A percentile compares a stretch with the other conserved stretches of the same genome.
Evolutionary conservation across 2,113 vertebrate genomes (phyloP).

Genomic region (Neogobius melanostomus): DNA sequence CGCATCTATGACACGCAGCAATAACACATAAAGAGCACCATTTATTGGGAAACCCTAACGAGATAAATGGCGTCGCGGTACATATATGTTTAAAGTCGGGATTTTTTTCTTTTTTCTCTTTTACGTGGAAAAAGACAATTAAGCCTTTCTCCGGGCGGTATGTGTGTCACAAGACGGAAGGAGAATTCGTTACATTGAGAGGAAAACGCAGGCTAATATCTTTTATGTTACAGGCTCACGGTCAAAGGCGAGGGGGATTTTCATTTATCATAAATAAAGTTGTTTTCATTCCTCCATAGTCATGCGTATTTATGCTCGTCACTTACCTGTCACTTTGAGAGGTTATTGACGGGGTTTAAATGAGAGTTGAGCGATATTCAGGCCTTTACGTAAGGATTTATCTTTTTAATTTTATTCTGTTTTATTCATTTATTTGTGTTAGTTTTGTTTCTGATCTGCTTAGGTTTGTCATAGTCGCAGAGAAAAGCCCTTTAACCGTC

Average conservation of each 20-base stretch:
- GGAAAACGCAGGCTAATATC: background rate
- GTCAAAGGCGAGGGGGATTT: background rate
- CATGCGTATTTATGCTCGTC: background rate
- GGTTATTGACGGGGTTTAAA: background rate
- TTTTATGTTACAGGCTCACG: background rate
- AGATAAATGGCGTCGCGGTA: background rate
- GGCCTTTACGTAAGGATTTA: background rate
- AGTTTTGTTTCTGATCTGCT: too few relatives aligned
- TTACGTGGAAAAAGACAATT: background rate
- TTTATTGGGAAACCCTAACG: background rate
- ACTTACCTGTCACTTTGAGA: background rate
- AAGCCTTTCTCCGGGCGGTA: background rate
- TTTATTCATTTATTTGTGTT: too few relatives aligned
- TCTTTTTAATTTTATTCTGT: too few relatives aligned
- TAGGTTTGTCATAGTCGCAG: too few relatives aligned
- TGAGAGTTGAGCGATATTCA: background rate
- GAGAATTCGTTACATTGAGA: background rate
- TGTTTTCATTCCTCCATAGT: constrained; percentile 1
- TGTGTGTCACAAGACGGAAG: constrained; percentile 12
- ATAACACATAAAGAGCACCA: background rate
- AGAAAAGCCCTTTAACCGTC: too few relatives aligned
- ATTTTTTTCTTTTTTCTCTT: background rate
- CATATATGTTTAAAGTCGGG: background rate
- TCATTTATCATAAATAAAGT: constrained; percentile 4
- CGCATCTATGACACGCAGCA: constrained; percentile 1